A percentile compares a stretch with the other conserved stretches of the same genome.
Evolutionary conservation across 2,113 vertebrate genomes (phyloP).

Genomic region (Micromys minutus): DNA sequence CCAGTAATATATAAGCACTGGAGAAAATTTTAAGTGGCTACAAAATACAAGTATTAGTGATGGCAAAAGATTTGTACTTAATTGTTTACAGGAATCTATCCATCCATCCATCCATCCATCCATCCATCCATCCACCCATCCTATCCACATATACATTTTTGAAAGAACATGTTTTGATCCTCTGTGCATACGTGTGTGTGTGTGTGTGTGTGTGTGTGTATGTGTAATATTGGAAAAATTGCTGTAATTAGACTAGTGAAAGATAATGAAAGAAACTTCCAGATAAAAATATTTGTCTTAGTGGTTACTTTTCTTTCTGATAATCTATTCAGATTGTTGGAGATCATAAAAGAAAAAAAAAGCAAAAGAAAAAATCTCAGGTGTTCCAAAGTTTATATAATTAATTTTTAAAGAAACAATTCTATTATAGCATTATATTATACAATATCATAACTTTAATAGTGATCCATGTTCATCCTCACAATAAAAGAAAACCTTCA

Average conservation of each 20-base stretch:
- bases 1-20: slow-evolving; percentile 1
- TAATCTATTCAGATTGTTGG: not conserved
- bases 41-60: slow-evolving; percentile 9
- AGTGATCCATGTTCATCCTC: not conserved
- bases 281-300: slow-evolving; percentile 5
- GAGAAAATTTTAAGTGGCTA: slow-evolving; percentile 34
- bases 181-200: not conserved
- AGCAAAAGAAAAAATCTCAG: not conserved
- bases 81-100: too few relatives aligned
- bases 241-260: slow-evolving; percentile 5
- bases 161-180: too few relatives aligned
- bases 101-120: too few relatives aligned
- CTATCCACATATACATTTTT: too few relatives aligned
- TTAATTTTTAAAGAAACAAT: slow-evolving; percentile 52
- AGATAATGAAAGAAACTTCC: slow-evolving; percentile 11
- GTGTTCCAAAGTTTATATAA: not conserved
- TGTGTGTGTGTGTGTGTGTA: not conserved
- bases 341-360: not conserved
- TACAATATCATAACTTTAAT: slow-evolving; percentile 6
- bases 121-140: too few relatives aligned
- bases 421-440: not conserved
- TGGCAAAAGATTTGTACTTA: slow-evolving; percentile 18
- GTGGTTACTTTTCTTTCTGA: not conserved
- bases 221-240: not conserved
- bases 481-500: not conserved